phyloP scores from a whole-genome alignment of 2,113 vertebrate species.

The Physeter macrocephalus region DNA sequence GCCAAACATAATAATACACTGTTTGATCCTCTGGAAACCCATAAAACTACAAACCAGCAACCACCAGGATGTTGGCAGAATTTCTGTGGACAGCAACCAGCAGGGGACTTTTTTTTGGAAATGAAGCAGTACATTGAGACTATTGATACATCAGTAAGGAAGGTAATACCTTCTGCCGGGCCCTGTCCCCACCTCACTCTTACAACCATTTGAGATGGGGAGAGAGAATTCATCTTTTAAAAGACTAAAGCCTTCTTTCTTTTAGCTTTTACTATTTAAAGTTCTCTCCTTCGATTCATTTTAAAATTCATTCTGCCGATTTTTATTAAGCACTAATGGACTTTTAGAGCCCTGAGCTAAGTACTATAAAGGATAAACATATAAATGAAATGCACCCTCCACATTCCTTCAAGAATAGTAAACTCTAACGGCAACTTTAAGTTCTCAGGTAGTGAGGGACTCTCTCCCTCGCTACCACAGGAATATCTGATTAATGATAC shows the following conservation, averaged over 20 bases:
- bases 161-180: background rate
- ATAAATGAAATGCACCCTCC: background rate
- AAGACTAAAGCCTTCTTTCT: background rate
- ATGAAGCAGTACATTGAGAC: background rate
- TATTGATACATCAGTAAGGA: background rate
- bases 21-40: conserved; percentile 69
- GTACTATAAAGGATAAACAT: background rate
- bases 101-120: background rate
- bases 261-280: background rate
- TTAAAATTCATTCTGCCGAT: background rate
- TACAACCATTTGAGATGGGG: background rate
- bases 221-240: background rate
- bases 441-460: background rate
- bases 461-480: background rate
- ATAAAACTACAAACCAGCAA: conserved; percentile 70
- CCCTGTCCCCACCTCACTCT: background rate
- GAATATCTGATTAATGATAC: background rate
- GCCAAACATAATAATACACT: conserved; percentile 65
- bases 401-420: background rate
- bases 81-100: conserved; percentile 54
- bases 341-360: background rate
- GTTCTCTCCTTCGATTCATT: background rate
- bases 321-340: background rate
- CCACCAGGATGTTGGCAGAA: conserved; percentile 64
- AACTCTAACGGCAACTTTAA: background rate